These are phyloP conservation scores for Phodopus roborovskii DNA, from an alignment of 2,113 vertebrate genomes.

Conservation along the genomic window DNA sequence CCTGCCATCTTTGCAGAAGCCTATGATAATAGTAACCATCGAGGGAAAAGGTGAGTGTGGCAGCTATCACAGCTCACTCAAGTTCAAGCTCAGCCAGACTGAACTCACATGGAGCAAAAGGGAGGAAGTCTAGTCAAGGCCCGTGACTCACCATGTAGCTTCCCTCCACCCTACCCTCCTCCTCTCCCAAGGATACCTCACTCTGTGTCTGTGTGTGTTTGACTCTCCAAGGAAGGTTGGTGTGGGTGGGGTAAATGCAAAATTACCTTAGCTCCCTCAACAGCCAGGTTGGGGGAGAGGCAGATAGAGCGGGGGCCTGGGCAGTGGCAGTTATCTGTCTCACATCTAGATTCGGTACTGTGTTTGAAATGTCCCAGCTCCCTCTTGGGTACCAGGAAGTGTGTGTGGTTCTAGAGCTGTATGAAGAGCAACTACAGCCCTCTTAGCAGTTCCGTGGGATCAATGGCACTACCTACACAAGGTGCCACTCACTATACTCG, in stretches of 20 bases:
- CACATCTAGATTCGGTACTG: not conserved
- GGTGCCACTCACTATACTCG: not conserved
- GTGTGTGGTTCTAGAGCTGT: not conserved
- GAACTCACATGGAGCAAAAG: constrained; percentile 17
- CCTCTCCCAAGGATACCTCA: constrained; percentile 44
- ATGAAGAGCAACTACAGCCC: not conserved
- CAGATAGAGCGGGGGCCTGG: not conserved
- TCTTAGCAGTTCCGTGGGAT: not conserved
- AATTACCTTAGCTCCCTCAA: not conserved
- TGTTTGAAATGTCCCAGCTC: not conserved
- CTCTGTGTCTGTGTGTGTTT: not conserved
- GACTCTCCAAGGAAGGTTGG: constrained; percentile 32
- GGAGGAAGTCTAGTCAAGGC: constrained; percentile 53
- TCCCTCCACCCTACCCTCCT: constrained; percentile 54
- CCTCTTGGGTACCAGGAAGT: not conserved
- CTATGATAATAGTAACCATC: constrained; percentile 18
- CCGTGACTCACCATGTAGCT: constrained; percentile 51
- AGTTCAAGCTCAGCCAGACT: constrained; percentile 69
- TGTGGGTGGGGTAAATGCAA: not conserved
- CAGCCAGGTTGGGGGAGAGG: not conserved
- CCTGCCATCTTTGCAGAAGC: not conserved
- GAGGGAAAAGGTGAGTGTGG: constrained; percentile 4
- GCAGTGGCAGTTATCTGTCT: fast-evolving
- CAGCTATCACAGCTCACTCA: constrained; percentile 46
- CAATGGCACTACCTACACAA: not conserved